These are phyloP conservation scores for Ophthalmolycus amberensis DNA, from an alignment of 2,113 vertebrate species.

Conservation along the genomic window DNA sequence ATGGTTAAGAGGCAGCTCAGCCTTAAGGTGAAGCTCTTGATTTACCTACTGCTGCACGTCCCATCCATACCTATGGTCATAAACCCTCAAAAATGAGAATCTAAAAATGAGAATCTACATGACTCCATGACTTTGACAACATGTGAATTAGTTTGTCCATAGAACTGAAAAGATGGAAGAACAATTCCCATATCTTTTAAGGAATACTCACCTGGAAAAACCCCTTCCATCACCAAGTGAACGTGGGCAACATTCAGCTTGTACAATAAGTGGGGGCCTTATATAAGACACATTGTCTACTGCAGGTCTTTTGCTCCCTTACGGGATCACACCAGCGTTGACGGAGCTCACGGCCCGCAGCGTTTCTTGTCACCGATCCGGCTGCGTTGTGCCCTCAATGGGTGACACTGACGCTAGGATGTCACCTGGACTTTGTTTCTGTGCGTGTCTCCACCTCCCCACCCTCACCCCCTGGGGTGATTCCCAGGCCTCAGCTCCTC, in stretches of 20 bases:
- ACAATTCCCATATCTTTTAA: slow-evolving; percentile 1
- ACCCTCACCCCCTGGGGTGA: slow-evolving; percentile 66
- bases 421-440: slow-evolving; percentile 83
- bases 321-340: slow-evolving; percentile 64
- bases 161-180: background rate
- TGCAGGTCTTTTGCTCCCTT: slow-evolving; percentile 61
- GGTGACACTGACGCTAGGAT: slow-evolving; percentile 78
- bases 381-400: slow-evolving; percentile 52
- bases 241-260: slow-evolving; percentile 50
- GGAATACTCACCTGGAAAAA: slow-evolving; percentile 5
- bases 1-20: background rate
- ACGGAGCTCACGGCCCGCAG: slow-evolving; percentile 66
- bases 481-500: slow-evolving; percentile 74
- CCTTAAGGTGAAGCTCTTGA: background rate
- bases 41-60: background rate
- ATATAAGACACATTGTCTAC: slow-evolving; percentile 69
- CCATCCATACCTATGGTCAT: background rate
- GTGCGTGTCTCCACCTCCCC: slow-evolving; percentile 72
- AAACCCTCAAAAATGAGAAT: background rate
- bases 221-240: slow-evolving; percentile 35
- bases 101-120: background rate
- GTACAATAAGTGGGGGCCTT: slow-evolving; percentile 57
- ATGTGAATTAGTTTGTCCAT: slow-evolving; percentile 1
- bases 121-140: background rate
- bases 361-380: slow-evolving; percentile 78